Percentiles rank a stretch among this genome's conserved stretches.
Evolutionary conservation across 64 coral and sea anemone species (phyloP).

Genomic region (Pocillopora damicornis): DNA sequence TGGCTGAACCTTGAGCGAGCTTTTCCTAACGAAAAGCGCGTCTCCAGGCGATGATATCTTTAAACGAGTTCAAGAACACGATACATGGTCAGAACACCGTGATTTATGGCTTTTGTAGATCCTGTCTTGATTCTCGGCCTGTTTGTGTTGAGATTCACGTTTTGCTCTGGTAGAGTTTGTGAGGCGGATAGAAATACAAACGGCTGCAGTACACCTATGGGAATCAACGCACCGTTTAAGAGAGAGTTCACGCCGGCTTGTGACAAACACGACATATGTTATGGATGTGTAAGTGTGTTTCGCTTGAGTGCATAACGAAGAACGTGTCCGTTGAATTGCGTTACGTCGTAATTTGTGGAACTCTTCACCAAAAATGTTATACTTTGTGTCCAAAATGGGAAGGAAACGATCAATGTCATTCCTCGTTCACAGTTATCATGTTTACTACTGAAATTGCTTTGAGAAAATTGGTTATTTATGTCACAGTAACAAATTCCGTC

Average conservation of each 20-base stretch:
- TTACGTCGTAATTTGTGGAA: background rate
- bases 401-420: too few species aligned
- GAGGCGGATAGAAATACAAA: constrained; percentile 81
- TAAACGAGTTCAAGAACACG: background rate
- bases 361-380: background rate
- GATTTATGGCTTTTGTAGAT: constrained; percentile 5
- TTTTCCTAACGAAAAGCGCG: background rate
- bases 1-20: background rate
- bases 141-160: constrained; percentile 35
- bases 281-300: constrained; percentile 93
- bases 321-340: background rate
- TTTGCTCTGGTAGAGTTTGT: constrained; percentile 60
- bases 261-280: constrained; percentile 98
- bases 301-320: background rate
- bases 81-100: background rate
- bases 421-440: too few species aligned
- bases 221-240: constrained; percentile 91
- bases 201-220: constrained; percentile 89
- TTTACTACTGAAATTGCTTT: too few species aligned
- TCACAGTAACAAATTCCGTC: too few species aligned
- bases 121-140: constrained; percentile 1
- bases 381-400: background rate
- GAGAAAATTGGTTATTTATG: too few species aligned
- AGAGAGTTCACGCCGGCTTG: constrained; percentile 83
- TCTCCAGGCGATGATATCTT: constrained; percentile 10